Base-by-base conservation (phyloP, 2,888 invertebrate species). In the Leptarthrus brevirostris region DNA sequence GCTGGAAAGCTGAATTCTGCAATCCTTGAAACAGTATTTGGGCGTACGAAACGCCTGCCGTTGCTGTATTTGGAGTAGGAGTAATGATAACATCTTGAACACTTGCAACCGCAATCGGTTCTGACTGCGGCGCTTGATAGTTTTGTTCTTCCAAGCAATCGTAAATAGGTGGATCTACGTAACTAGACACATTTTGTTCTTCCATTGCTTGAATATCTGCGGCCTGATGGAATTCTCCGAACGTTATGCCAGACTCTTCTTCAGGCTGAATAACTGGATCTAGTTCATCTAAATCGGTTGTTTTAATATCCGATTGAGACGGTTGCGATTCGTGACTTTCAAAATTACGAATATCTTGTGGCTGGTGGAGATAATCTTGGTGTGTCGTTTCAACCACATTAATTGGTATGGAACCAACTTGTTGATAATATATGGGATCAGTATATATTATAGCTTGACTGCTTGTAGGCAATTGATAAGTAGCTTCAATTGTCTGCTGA, bases 1-100 rank as follows among this genome's bases (percentile, higher is more conserved):
- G 87, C 88, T 88, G 88, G 83, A 87, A 84, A 82, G 86, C 81
- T 44, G 81, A 79, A 54, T 80, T 79, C 76, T 78, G 84, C 52
- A 91, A 86, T 36, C 92, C 92, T 76, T 91, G 89, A 47, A 91
- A 89, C 79, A 92, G 85, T 80, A 91, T 90, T 84, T 91, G 90
- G 2, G 92, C 92, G 81, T 92, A 92, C 0, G 92, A 91, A 22
- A 52, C 16, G 74, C 76, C 66, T 76, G 75, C 74, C 77, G 76
- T 66, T 73, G 75, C 58, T 76, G 76, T 22, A 12, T 52, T 74
- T 76, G 74, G 14, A 74, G 74, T 75, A 54, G 76, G 75, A 20
- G 71, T 49, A 16, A 47, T 20, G 8, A 6, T 18, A 44, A 22
- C 66, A 54, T 16, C 26, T 14, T 16, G 34, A 5, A 24, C 12